Evolutionary conservation across 1,140 invertebrate species (phyloP), one percentile per base, ranked within the genome.

Genomic region (Micrasema longulum): DNA sequence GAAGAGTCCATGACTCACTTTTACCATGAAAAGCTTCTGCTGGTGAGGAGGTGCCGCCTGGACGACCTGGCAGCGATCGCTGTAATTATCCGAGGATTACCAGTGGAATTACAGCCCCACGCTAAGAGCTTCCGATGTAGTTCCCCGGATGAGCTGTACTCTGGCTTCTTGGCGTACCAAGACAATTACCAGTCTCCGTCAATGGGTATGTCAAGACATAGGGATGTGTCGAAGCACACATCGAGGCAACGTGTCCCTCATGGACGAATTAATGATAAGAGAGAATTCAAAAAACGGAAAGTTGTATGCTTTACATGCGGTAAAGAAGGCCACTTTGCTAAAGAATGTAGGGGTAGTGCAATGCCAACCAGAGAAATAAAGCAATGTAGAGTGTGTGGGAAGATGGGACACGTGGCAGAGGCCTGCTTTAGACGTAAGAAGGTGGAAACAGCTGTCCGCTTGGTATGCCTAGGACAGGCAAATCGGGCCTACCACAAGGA

Each of bases 1-100:
- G n/a, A 14, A 22, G 57, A 62, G 57, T 38, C 35, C 1, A 62
- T 62, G 57, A 62, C 41, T 9, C 57, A 62, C 1, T 62, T 38
- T 26, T 62, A 38, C 9, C 18, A 62, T 6, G 18, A 62, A 3
- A 62, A 62, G 31, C 1, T 35, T 1, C 12, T 26, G n/a, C 1
- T 62, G 12, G 10, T 38, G 1, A 14, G 35, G 14, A 14, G 35
- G n/a, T 62, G 57, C 14, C 35, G 41, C 10, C 5, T 62, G 10
- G 35, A 62, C 12, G 14, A 62, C 18, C 10, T 38, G 16, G 41
- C 35, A 9, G 57, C 57, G 0, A 62, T 62, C 16, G 36, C 35
- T 1, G 12, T 1, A 0, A 36, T 62, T 5, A 62, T 62, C 10
- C n/a, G 18, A 0, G 35, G 57, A 1, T 31, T 62, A 6, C 14